Evolutionary conservation across 2,888 invertebrate species (phyloP), one percentile per base, ranked within the genome.

Genomic region (Polyommatus icarus): DNA sequence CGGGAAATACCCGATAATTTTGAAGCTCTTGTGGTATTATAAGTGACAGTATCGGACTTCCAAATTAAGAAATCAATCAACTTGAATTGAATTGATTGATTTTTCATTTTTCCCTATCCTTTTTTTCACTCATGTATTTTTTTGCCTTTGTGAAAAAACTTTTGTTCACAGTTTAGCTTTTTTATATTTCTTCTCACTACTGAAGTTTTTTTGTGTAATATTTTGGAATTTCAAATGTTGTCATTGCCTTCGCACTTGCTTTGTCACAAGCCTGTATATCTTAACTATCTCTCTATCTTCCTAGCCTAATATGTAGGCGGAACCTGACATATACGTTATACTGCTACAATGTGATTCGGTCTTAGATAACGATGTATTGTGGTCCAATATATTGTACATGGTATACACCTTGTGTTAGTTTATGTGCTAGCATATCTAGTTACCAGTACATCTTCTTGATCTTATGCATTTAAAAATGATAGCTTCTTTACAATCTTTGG

Each of bases 301-400:
- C 12, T 12, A 1, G 15, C 18, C 67, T 29, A 67, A 67, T 67
- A 67, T 67, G 67, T 32, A 67, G 67, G 67, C 67, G 67, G 67
- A 29, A 67, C 67, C 67, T 67, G 67, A 67, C 67, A 67, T 61
- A 71, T 72, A 72, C 40, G 72, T 72, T 72, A 72, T 72, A 72
- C 20, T 18, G 36, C 18, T 72, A 72, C 72, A 72, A 72, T 72
- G 72, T 5, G 72, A 72, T 72, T 72, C 20, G n/a, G 36, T 40
- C 40, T 72, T 10, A n/a, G 72, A 72, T 72, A 72, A 72, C 72
- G 72, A 36, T 72, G 36, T 40, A 72, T 72, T 72, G 72, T 72
- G 72, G 72, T 72, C 67, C 67, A 67, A 67, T 67, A 67, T 67
- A 67, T 67, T 67, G 67, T 32, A 67, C 67, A 67, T 29, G 67